Evolutionary conservation across 2,113 vertebrate species (phyloP).

Genomic region (Petroica traversi): DNA sequence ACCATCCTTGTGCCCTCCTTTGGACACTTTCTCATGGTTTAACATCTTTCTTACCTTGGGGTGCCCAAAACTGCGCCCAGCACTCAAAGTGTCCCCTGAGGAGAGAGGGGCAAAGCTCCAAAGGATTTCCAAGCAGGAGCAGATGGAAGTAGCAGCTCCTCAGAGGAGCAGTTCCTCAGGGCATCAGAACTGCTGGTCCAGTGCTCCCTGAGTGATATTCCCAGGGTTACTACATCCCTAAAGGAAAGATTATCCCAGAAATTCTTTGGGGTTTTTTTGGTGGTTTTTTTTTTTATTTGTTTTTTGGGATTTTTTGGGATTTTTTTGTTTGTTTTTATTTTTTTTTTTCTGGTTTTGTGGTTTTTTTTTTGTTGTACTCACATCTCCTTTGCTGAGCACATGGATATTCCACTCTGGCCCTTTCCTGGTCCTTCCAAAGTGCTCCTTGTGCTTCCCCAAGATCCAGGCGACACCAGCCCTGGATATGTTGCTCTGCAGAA

Average conservation of each 20-base stretch:
- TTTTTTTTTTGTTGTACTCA: accelerated
- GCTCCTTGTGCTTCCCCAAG: neutral
- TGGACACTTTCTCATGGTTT: neutral
- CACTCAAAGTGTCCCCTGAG: neutral
- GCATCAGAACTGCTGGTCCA: neutral
- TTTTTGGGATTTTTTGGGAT: too few species aligned
- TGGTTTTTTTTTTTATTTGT: too few species aligned
- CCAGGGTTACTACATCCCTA: neutral
- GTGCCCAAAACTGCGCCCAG: neutral
- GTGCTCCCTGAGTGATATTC: neutral
- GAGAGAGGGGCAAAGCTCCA: neutral
- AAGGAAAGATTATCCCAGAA: neutral
- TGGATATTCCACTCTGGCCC: neutral
- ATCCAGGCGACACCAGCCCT: neutral
- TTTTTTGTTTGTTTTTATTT: too few species aligned
- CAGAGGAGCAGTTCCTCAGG: neutral
- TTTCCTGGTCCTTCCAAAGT: neutral
- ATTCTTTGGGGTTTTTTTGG: too few species aligned
- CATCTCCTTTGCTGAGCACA: neutral
- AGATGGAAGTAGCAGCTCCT: neutral
- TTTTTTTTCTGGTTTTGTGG: too few species aligned
- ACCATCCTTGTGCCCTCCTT: neutral
- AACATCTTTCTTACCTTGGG: neutral
- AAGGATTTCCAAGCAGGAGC: neutral
- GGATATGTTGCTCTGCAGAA: neutral